Conservation (phyloP, 2,797 vertebrate species). For the Enteromius treurensis region DNA sequence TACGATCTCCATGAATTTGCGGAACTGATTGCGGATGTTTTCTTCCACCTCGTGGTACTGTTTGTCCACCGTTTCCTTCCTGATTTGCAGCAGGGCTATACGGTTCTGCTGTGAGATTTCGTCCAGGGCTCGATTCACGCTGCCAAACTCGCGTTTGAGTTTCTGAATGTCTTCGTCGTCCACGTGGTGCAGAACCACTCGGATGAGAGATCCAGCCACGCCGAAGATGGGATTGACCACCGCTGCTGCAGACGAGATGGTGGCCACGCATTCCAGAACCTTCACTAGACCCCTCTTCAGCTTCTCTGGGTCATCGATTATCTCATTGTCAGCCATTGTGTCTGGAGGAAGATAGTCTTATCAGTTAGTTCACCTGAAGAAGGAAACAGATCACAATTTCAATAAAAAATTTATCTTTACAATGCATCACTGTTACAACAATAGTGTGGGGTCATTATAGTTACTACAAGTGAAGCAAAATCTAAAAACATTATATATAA, state of each 20-base stretch:
- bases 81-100: conserved; percentile 71
- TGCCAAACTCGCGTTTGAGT: conserved; percentile 77
- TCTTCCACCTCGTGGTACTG: conserved; percentile 78
- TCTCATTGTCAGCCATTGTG: conserved; percentile 61
- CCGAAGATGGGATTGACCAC: conserved; percentile 84
- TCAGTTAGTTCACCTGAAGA: conserved; percentile 18
- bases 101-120: conserved; percentile 74
- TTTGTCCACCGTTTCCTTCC: conserved; percentile 77
- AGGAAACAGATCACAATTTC: background rate
- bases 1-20: conserved; percentile 79
- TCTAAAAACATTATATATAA: background rate
- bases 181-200: conserved; percentile 79
- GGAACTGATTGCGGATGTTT: conserved; percentile 82
- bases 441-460: background rate
- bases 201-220: conserved; percentile 78
- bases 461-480: background rate
- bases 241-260: conserved; percentile 80
- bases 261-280: conserved; percentile 76
- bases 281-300: conserved; percentile 76
- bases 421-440: background rate
- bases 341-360: conserved; percentile 17
- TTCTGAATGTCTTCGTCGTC: conserved; percentile 80
- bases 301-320: conserved; percentile 71
- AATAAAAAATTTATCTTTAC: background rate
- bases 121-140: conserved; percentile 72